Percentiles rank a stretch among this genome's conserved stretches.
Evolutionary conservation across 2,797 vertebrate species (phyloP).

Genomic region (Nannoperca australis): DNA sequence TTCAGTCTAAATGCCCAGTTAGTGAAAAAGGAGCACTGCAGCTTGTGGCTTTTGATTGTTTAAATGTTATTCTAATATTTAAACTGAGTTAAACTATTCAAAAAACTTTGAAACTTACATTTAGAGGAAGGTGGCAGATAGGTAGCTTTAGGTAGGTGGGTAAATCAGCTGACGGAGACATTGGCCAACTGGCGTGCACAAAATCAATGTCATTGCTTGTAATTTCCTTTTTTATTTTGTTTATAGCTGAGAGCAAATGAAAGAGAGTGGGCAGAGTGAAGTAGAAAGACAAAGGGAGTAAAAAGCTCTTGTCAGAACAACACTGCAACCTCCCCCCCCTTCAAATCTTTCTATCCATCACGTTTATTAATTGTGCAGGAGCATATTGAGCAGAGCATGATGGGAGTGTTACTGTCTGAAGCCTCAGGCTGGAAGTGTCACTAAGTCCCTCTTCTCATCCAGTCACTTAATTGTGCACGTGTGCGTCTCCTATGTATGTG

Average conservation of each 20-base stretch:
- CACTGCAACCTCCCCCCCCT: not conserved
- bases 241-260: slow-evolving; percentile 36
- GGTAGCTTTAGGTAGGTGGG: not conserved
- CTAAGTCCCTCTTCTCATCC: slow-evolving; percentile 29
- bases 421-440: slow-evolving; percentile 50
- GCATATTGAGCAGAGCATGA: slow-evolving; percentile 50
- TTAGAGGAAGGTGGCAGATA: not conserved
- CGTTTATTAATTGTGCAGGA: slow-evolving; percentile 53
- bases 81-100: slow-evolving; percentile 10
- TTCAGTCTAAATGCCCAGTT: not conserved
- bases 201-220: slow-evolving; percentile 24
- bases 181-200: slow-evolving; percentile 9
- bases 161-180: slow-evolving; percentile 15
- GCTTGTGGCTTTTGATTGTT: not conserved
- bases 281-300: slow-evolving; percentile 14
- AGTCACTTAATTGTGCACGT: slow-evolving; percentile 42
- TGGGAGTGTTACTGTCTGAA: slow-evolving; percentile 55
- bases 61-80: not conserved
- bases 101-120: not conserved
- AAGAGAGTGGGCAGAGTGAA: slow-evolving; percentile 12
- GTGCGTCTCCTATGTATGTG: slow-evolving; percentile 12
- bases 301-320: slow-evolving; percentile 37
- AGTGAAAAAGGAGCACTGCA: not conserved
- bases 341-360: slow-evolving; percentile 49
- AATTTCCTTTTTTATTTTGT: slow-evolving; percentile 39